Conservation (phyloP, 92 coral and sea anemone genomes). For the Epizoanthus ramosus region DNA sequence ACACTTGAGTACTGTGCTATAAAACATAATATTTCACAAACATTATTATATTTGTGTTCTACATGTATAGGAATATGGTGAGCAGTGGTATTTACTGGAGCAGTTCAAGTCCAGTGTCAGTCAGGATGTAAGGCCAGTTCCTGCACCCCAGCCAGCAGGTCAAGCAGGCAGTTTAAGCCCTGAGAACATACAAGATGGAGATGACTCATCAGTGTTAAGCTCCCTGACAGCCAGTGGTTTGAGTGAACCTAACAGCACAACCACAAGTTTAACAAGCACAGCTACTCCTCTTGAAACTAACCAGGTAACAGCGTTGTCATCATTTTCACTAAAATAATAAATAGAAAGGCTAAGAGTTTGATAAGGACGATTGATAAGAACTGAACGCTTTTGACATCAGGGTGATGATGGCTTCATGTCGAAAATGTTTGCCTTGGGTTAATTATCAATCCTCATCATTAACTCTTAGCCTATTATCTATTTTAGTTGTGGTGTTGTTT, state of each 20-base stretch:
- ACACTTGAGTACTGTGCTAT: neutral
- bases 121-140: neutral
- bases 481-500: too few species aligned
- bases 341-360: too few species aligned
- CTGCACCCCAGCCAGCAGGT: neutral
- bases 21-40: neutral
- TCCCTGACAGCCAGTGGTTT: neutral
- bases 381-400: too few species aligned
- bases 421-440: too few species aligned
- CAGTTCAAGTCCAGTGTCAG: constrained; percentile 31
- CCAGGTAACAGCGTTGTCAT: constrained; percentile 25
- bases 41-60: neutral
- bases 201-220: neutral
- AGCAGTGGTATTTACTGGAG: constrained; percentile 38
- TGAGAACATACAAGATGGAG: constrained; percentile 1
- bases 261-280: neutral
- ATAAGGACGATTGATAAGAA: too few species aligned
- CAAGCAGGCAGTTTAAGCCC: neutral
- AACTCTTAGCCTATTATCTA: too few species aligned
- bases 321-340: too few species aligned
- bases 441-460: too few species aligned
- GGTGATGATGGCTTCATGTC: too few species aligned
- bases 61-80: constrained; percentile 24
- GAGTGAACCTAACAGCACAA: constrained; percentile 9
- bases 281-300: neutral